Base-by-base conservation (phyloP, 2,113 vertebrate species). In the Phalacrocorax brasilianus region DNA sequence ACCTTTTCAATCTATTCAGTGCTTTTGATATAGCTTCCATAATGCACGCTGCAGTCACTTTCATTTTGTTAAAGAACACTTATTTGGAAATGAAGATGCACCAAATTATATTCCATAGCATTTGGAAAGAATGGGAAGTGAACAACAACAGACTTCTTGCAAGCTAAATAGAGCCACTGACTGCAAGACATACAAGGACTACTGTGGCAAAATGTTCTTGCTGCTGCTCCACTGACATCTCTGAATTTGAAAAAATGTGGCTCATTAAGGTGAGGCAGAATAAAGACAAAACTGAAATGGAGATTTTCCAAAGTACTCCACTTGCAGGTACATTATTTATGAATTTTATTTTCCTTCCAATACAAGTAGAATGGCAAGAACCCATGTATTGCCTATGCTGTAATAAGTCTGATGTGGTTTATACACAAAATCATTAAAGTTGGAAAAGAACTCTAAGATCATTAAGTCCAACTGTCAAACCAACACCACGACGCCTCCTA, bases 181-280 rank as follows among this genome's bases (percentile, higher is more conserved):
- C 73, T 90, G 73, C 44, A 92, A 70, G 47, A 63, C 15, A 14
- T 23, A 76, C 18, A 89, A 74, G 62, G 87, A 77, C 42, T 58
- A 67, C 73, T 44, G 59, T 23, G 11, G 62, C 92, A 93, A 70
- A 95, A 72, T 12, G 10, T 56, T 91, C 42, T 45, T 86, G 65
- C 76, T 56, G 52, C 40, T 86, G 63, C 59, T 91, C 22, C 83
- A 58, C 49, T 65, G 86, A 86, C 77, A 89, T 13, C 70, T 95
- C 58, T 82, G 95, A 87, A 94, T 93, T 87, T 87, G 88, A 95
- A 93, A 78, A 95, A 94, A 96, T 85, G 90, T 32, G 52, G 52
- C 44, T 96, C 81, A 93, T 91, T 93, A 94, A 80, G 61, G 24
- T 33, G 75, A 91, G 52, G 84, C 23, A 86, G 88, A 95, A 95